Evolutionary conservation across 2,113 vertebrate species (phyloP).

Genomic region (Noctilio leporinus): DNA sequence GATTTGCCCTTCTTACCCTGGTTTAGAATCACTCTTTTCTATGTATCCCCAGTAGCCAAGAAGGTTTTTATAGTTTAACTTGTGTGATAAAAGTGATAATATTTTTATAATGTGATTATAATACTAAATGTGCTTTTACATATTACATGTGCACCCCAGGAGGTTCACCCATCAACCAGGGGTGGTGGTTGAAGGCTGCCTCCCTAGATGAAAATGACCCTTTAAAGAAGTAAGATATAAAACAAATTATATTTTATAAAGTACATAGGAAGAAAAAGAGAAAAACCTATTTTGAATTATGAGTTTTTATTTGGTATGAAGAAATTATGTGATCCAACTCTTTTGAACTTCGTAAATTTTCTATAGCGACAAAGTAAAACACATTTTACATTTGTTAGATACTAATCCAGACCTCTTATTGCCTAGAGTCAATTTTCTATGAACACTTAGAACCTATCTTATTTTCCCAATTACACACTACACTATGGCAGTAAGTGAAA

Average conservation of each 20-base stretch:
- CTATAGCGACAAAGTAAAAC: not conserved
- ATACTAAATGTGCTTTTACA: not conserved
- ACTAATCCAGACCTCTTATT: not conserved
- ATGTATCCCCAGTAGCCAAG: constrained; percentile 26
- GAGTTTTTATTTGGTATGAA: constrained; percentile 24
- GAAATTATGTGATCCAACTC: not conserved
- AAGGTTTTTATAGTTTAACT: not conserved
- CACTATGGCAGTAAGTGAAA: not conserved
- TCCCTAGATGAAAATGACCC: not conserved
- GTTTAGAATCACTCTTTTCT: constrained; percentile 57
- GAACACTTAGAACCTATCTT: not conserved
- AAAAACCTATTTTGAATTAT: not conserved
- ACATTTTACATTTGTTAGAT: not conserved
- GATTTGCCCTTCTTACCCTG: not conserved
- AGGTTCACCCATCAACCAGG: not conserved
- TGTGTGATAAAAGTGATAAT: not conserved
- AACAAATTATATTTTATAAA: not conserved
- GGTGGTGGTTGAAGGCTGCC: not conserved
- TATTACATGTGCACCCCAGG: not conserved
- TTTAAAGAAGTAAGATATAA: not conserved
- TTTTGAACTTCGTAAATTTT: not conserved
- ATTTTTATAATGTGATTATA: not conserved
- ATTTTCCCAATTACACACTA: not conserved
- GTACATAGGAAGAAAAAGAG: not conserved
- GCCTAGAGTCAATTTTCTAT: not conserved